Evolutionary conservation across 2,113 vertebrate species (phyloP), one percentile per base, ranked within the genome.

Genomic region (Siniperca chuatsi): DNA sequence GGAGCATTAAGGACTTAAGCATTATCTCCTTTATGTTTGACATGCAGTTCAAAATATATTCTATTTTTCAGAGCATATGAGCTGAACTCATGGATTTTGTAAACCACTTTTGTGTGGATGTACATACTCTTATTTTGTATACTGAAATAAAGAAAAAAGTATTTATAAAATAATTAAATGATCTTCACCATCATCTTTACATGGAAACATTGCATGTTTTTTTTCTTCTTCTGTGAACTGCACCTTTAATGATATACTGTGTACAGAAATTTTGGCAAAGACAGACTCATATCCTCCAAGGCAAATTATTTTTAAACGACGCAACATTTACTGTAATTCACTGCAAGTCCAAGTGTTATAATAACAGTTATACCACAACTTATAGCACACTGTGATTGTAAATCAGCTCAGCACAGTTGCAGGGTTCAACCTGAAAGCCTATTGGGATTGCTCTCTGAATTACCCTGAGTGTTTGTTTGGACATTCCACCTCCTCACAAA

Each of bases 131-230:
- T 94, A 96, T 97, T 96, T 96, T 96, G 93, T 97, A 97, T 94
- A 95, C 95, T 92, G 96, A 97, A 97, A 96, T 95, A 97, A 97
- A 96, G 93, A 95, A 95, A 96, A 95, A 97, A 97, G 96, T 99
- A 98, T 99, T 99, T 99, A 99, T 99, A 95, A 98, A 96, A 95
- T 96, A 96, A 95, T 95, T 95, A 94, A 94, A 94, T 90, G 89
- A 85, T 90, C 91, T 92, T 95, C 89, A 92, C 88, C 89, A 91
- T 93, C 82, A 88, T 87, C 87, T 84, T 75, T 87, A 81, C 50
- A 84, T 55, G 58, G 52, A 55, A 62, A 18, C 29, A 29, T 25
- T 57, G n/a, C 52, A 80, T 35, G n/a, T 78, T 87, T 68, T 71
- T 82, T 80, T 20, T 21, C 42, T 61, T 80, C 48, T 67, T 70